phyloP scores from a whole-genome alignment of 2,797 vertebrate genomes.

The Orestias chungarensis region DNA sequence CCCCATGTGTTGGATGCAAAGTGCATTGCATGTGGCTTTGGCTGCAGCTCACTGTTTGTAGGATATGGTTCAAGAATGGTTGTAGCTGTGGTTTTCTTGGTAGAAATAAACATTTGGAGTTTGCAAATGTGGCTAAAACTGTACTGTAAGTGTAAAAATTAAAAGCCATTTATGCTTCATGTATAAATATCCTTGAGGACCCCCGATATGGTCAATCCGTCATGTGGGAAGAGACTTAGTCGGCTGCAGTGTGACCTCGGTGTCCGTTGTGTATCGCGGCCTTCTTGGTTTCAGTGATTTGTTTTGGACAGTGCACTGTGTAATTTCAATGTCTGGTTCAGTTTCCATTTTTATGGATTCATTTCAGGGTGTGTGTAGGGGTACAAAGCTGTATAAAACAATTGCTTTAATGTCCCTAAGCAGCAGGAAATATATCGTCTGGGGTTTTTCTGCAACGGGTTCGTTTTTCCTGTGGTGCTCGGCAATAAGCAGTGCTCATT shows the following conservation, averaged over 20 bases:
- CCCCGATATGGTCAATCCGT: slow-evolving; percentile 38
- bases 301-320: slow-evolving; percentile 74
- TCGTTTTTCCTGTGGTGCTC: slow-evolving; percentile 26
- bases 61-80: slow-evolving; percentile 25
- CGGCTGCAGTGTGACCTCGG: slow-evolving; percentile 57
- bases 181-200: slow-evolving; percentile 23
- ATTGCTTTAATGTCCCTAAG: slow-evolving; percentile 29
- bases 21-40: slow-evolving; percentile 56
- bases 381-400: slow-evolving; percentile 54
- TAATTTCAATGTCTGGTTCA: slow-evolving; percentile 82
- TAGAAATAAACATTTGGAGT: slow-evolving; percentile 36
- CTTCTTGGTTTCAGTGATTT: slow-evolving; percentile 71
- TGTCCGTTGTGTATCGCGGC: slow-evolving; percentile 52
- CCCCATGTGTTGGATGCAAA: slow-evolving; percentile 39
- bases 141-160: slow-evolving; percentile 41
- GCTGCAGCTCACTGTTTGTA: slow-evolving; percentile 48
- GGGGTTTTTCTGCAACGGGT: slow-evolving; percentile 28
- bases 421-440: slow-evolving; percentile 38
- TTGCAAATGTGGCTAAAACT: slow-evolving; percentile 29
- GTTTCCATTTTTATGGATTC: slow-evolving; percentile 63
- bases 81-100: slow-evolving; percentile 39
- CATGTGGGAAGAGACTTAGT: slow-evolving; percentile 16
- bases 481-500: slow-evolving; percentile 22
- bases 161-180: slow-evolving; percentile 35
- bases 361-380: slow-evolving; percentile 40